Conservation (phyloP, 2,113 vertebrate genomes). For the Steatornis caripensis region DNA sequence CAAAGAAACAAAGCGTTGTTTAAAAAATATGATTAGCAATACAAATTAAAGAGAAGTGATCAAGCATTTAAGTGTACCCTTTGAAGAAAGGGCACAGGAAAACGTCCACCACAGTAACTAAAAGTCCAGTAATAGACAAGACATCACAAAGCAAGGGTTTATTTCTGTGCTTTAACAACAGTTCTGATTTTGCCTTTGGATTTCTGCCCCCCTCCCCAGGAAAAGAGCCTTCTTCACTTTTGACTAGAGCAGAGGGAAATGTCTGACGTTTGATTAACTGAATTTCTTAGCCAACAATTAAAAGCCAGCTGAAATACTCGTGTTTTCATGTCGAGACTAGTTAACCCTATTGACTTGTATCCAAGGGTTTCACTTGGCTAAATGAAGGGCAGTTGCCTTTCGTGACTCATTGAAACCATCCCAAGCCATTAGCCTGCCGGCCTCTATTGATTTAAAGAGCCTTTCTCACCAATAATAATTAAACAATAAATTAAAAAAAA, state of each 20-base stretch:
- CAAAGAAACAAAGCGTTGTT: neutral
- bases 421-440: slow-evolving; percentile 26
- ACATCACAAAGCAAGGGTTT: neutral
- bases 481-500: neutral
- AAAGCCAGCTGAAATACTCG: slow-evolving; percentile 47
- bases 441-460: slow-evolving; percentile 18
- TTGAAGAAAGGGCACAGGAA: neutral
- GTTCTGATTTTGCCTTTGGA: neutral
- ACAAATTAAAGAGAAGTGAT: neutral
- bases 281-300: slow-evolving; percentile 58
- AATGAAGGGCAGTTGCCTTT: slow-evolving; percentile 6
- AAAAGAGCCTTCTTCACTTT: neutral
- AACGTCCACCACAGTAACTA: neutral
- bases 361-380: slow-evolving; percentile 18
- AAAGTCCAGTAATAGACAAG: neutral
- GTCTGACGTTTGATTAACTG: slow-evolving; percentile 60
- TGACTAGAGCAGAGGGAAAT: neutral
- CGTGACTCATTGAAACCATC: slow-evolving; percentile 36
- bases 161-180: neutral
- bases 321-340: slow-evolving; percentile 50
- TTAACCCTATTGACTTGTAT: slow-evolving; percentile 56
- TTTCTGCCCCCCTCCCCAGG: neutral
- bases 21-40: neutral
- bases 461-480: neutral
- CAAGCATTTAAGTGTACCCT: neutral